Evolutionary conservation across 2,888 invertebrate species (phyloP).

Genomic region (Andrena marginata): DNA sequence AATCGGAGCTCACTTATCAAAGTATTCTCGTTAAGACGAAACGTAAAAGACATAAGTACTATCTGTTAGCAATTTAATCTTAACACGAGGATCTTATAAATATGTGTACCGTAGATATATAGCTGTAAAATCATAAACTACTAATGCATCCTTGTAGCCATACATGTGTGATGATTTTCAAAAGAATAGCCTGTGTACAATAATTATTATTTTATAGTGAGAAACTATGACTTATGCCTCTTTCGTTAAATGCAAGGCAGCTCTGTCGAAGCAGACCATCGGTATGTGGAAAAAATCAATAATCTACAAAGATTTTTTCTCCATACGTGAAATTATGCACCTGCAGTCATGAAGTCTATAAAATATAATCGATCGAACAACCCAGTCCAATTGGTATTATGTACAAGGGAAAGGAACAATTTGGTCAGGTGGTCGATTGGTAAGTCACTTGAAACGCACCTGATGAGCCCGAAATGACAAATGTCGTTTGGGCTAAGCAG

Average conservation of each 20-base stretch:
- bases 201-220: slow-evolving; percentile 54
- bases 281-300: slow-evolving; percentile 43
- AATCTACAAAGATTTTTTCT: slow-evolving; percentile 49
- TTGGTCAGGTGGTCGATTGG: slow-evolving; percentile 69
- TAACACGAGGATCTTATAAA: slow-evolving; percentile 43
- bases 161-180: slow-evolving; percentile 25
- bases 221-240: slow-evolving; percentile 66
- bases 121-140: slow-evolving; percentile 35
- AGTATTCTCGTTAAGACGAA: slow-evolving; percentile 50
- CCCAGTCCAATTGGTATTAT: slow-evolving; percentile 68
- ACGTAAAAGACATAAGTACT: slow-evolving; percentile 68
- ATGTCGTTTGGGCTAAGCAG: slow-evolving; percentile 65
- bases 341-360: slow-evolving; percentile 60
- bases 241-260: slow-evolving; percentile 69
- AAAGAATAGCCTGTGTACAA: slow-evolving; percentile 43
- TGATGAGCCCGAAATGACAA: slow-evolving; percentile 68
- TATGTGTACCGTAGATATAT: slow-evolving; percentile 32
- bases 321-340: slow-evolving; percentile 48
- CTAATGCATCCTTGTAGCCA: slow-evolving; percentile 39
- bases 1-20: slow-evolving; percentile 48
- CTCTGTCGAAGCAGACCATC: slow-evolving; percentile 37
- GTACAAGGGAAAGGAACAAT: slow-evolving; percentile 74
- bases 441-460: slow-evolving; percentile 73
- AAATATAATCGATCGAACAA: slow-evolving; percentile 64
- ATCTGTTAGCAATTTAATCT: slow-evolving; percentile 51